phyloP scores from a whole-genome alignment of 37 sponge, comb jelly and placozoan species.

The Mnemiopsis leidyi region DNA sequence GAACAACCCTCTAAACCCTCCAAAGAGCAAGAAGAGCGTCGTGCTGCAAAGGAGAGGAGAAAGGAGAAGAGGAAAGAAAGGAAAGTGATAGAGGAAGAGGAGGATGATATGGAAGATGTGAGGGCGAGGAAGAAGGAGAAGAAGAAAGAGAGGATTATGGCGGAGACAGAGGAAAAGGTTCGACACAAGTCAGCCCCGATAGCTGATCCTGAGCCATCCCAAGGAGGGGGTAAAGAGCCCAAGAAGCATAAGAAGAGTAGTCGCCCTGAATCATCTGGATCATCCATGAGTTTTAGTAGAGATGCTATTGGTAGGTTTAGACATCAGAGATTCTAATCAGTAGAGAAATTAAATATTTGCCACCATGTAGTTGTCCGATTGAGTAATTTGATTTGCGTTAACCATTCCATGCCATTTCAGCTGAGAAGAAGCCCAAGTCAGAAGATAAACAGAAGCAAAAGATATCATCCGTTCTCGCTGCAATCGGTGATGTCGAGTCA shows the following conservation, averaged over 20 bases:
- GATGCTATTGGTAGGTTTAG: not conserved
- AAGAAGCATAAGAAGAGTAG: conserved; percentile 34
- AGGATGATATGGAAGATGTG: not conserved
- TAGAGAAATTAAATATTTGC: too few relatives aligned
- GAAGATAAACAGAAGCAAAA: not conserved
- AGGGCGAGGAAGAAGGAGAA: conserved; percentile 26
- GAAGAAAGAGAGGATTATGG: not conserved
- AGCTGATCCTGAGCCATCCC: not conserved
- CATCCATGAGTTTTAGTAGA: not conserved
- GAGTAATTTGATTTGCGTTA: too few relatives aligned
- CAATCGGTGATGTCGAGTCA: conserved; percentile 48
- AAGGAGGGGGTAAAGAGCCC: not conserved
- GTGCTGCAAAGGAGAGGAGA: not conserved
- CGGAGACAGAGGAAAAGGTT: not conserved
- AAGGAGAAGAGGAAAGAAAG: not conserved
- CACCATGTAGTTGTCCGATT: not conserved
- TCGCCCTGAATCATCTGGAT: not conserved
- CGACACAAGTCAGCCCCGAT: not conserved
- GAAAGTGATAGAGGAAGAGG: not conserved
- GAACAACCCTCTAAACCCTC: not conserved
- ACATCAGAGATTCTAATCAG: too few relatives aligned
- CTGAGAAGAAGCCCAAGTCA: not conserved
- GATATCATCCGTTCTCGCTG: conserved; percentile 10
- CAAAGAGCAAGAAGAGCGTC: not conserved
- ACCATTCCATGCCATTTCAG: not conserved